These are phyloP conservation scores for Chiloscyllium punctatum DNA, from an alignment of 2,797 vertebrate species.

Conservation along the genomic window DNA sequence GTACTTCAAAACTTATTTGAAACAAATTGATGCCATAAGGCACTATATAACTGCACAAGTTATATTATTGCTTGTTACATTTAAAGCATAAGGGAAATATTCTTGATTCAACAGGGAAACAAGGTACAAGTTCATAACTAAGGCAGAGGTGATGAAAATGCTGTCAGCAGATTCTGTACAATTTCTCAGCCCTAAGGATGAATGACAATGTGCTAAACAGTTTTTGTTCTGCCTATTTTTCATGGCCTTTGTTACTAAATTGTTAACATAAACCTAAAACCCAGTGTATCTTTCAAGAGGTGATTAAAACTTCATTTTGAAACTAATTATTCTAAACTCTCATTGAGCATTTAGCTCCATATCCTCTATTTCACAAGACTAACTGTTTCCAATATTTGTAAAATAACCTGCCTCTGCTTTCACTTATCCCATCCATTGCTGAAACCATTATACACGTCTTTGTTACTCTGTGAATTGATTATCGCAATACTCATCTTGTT, in stretches of 20 bases:
- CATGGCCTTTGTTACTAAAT: background rate
- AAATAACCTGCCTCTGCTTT: background rate
- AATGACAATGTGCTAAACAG: background rate
- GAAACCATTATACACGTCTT: too few species aligned
- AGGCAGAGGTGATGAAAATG: background rate
- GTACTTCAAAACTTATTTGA: background rate
- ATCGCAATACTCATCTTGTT: background rate
- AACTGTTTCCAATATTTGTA: background rate
- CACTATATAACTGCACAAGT: background rate
- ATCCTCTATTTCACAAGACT: background rate
- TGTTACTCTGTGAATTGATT: too few species aligned
- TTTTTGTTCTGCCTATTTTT: background rate
- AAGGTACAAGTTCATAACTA: background rate
- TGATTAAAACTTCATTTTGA: constrained; percentile 1
- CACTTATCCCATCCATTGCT: background rate
- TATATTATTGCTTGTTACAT: background rate
- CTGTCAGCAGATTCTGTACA: background rate
- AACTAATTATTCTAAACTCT: background rate
- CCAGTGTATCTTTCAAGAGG: background rate
- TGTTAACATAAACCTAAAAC: background rate
- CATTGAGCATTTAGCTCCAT: background rate
- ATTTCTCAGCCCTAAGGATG: background rate
- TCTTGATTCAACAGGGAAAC: background rate
- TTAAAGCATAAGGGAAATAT: background rate
- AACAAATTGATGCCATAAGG: background rate